Percentiles rank a stretch among this genome's conserved stretches.
phyloP scores from a whole-genome alignment of 2,888 invertebrate genomes.

The Cotesia congregata region DNA sequence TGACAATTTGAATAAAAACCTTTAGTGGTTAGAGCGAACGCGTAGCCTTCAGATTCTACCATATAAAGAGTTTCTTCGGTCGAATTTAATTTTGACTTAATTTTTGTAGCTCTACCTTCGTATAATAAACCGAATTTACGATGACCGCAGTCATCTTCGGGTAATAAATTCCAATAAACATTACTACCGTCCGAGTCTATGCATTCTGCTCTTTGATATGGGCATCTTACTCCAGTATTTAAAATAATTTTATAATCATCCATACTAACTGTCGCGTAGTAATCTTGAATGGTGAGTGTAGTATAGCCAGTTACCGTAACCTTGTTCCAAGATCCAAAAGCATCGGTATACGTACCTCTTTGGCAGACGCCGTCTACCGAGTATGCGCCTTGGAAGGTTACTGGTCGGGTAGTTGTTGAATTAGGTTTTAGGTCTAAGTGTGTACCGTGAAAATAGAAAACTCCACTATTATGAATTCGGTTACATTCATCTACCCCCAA shows the following conservation, averaged over 20 bases:
- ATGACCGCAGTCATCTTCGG: not conserved
- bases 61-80: constrained; percentile 17
- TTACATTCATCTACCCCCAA: too few relatives aligned
- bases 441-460: too few relatives aligned
- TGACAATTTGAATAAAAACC: constrained; percentile 30
- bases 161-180: constrained; percentile 36
- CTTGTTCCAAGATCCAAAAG: constrained; percentile 29
- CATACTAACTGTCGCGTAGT: constrained; percentile 25
- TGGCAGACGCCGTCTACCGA: not conserved
- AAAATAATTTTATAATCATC: constrained; percentile 35
- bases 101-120: not conserved
- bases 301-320: constrained; percentile 34
- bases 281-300: constrained; percentile 16
- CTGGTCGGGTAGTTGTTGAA: too few relatives aligned
- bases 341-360: constrained; percentile 20
- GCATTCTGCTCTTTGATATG: constrained; percentile 26
- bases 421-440: too few relatives aligned
- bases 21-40: constrained; percentile 17
- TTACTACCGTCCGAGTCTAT: constrained; percentile 37
- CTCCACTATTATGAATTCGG: too few relatives aligned
- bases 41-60: constrained; percentile 31
- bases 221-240: constrained; percentile 34
- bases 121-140: constrained; percentile 17
- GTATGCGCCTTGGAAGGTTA: too few relatives aligned
- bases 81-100: too few relatives aligned